Conservation (phyloP, 2,113 vertebrate genomes). For the Paraplagusia blochii region DNA sequence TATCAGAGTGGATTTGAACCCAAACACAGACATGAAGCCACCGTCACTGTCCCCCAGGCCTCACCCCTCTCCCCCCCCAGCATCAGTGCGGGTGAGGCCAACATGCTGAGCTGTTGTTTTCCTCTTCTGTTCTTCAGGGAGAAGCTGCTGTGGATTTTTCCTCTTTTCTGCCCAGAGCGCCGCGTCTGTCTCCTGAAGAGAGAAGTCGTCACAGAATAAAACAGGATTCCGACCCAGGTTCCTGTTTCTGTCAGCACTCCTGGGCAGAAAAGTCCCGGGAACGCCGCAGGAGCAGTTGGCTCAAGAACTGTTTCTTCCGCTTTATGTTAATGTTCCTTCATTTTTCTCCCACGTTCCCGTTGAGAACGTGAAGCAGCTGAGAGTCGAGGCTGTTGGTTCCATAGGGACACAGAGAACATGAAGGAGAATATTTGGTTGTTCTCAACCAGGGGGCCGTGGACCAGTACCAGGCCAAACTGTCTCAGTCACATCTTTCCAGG, state of each 20-base stretch:
- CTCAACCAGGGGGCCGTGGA: neutral
- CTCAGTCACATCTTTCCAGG: too few relatives aligned
- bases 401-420: too few relatives aligned
- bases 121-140: slow-evolving; percentile 62
- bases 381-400: too few relatives aligned
- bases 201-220: slow-evolving; percentile 55
- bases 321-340: slow-evolving; percentile 37
- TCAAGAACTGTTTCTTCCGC: slow-evolving; percentile 40
- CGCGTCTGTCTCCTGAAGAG: slow-evolving; percentile 56
- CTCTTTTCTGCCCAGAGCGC: slow-evolving; percentile 55
- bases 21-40: slow-evolving; percentile 1
- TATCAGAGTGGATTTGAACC: too few relatives aligned
- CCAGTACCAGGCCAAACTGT: too few relatives aligned
- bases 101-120: slow-evolving; percentile 75
- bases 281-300: slow-evolving; percentile 55
- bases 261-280: slow-evolving; percentile 51
- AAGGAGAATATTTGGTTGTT: slow-evolving; percentile 1
- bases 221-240: slow-evolving; percentile 49
- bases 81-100: slow-evolving; percentile 68
- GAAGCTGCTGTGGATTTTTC: slow-evolving; percentile 73
- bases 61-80: slow-evolving; percentile 65
- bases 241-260: slow-evolving; percentile 61
- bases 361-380: too few relatives aligned
- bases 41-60: slow-evolving; percentile 65
- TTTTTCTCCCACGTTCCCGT: slow-evolving; percentile 5